Evolutionary conservation across 2,888 invertebrate species (phyloP).

Genomic region (Strigamia maritima): DNA sequence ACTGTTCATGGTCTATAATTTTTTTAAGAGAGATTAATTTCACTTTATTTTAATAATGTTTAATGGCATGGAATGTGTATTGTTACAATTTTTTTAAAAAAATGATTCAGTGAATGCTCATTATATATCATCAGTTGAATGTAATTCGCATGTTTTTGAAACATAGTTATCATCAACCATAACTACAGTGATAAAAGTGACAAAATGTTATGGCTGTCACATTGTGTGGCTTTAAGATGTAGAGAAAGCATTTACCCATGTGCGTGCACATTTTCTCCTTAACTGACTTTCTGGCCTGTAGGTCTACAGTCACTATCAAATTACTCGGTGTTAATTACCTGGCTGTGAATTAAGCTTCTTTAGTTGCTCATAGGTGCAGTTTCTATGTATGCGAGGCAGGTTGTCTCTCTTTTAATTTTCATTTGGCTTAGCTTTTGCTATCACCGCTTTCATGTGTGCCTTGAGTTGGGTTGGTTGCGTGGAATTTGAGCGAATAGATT

Average conservation of each 20-base stretch:
- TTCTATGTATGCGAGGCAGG: background rate
- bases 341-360: slow-evolving; percentile 4
- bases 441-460: background rate
- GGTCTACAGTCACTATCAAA: slow-evolving; percentile 4
- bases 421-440: background rate
- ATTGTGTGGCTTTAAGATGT: background rate
- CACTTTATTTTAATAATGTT: no score
- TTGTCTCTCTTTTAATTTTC: slow-evolving; percentile 4
- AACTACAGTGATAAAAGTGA: background rate
- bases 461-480: background rate
- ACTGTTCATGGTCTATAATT: no score
- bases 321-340: slow-evolving; percentile 4
- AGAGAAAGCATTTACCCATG: slow-evolving; percentile 4
- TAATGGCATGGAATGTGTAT: no score
- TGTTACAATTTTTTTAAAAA: no score
- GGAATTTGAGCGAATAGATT: background rate
- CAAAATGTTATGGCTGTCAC: slow-evolving; percentile 4
- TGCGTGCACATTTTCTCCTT: background rate
- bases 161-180: background rate
- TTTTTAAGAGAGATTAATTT: no score
- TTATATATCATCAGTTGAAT: background rate
- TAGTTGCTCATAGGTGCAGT: background rate
- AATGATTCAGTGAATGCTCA: no score
- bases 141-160: background rate
- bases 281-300: slow-evolving; percentile 4